phyloP scores from a whole-genome alignment of 2,797 vertebrate genomes.

The Moxostoma hubbsi region DNA sequence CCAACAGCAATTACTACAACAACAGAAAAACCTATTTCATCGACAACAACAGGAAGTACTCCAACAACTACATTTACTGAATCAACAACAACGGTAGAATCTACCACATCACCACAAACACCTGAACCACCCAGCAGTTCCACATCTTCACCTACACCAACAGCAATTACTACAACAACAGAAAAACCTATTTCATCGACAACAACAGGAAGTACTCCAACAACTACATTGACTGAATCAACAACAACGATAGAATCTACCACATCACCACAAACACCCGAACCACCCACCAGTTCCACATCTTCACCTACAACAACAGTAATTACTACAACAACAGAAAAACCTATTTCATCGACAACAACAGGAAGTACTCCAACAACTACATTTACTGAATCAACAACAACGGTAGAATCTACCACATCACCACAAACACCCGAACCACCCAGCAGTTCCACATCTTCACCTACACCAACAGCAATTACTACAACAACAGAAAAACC shows the following conservation, averaged over 20 bases:
- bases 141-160: not conserved
- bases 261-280: no score
- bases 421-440: not conserved
- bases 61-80: no score
- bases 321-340: slow-evolving; percentile 6
- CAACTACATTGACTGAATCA: no score
- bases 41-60: no score
- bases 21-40: no score
- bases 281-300: no score
- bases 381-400: not conserved
- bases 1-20: no score
- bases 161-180: not conserved
- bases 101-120: not conserved
- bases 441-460: not conserved
- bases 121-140: not conserved
- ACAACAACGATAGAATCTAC: no score
- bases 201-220: not conserved
- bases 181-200: not conserved
- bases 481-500: no score
- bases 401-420: not conserved
- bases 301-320: no score
- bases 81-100: not conserved
- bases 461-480: no score
- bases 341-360: not conserved
- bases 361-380: not conserved